Evolutionary conservation across 1,140 invertebrate species (phyloP).

Genomic region (Pseudomyrmex flavicornis): DNA sequence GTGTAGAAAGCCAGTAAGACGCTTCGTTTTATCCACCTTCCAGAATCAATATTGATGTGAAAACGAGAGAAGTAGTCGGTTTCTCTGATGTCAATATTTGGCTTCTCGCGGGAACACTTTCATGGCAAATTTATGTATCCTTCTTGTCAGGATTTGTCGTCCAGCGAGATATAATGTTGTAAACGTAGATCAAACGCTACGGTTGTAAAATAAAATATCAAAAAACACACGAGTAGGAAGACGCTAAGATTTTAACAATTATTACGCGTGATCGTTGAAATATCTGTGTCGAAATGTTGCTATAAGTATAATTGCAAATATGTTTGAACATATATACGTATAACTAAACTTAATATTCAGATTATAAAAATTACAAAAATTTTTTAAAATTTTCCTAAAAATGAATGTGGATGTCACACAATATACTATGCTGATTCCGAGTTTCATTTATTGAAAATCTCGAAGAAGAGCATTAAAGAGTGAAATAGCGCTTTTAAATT

Average conservation of each 20-base stretch:
- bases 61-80: conserved; percentile 4
- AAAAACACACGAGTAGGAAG: not conserved
- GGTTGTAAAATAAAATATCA: not conserved
- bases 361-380: not conserved
- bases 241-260: not conserved
- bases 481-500: not conserved
- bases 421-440: not conserved
- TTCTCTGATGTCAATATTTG: conserved; percentile 49
- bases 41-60: conserved; percentile 49
- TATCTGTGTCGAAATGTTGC: not conserved
- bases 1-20: not conserved
- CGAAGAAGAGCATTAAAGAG: not conserved
- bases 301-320: not conserved
- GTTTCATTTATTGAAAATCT: not conserved
- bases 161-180: not conserved
- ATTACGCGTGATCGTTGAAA: not conserved
- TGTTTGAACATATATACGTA: not conserved
- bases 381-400: not conserved
- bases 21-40: conserved; percentile 23
- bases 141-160: not conserved
- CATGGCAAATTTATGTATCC: conserved; percentile 11
- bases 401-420: not conserved
- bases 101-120: not conserved
- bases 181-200: not conserved
- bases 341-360: not conserved